These are phyloP conservation scores for Cantharis lateralis DNA, from an alignment of 2,888 invertebrate species.

Conservation along the genomic window DNA sequence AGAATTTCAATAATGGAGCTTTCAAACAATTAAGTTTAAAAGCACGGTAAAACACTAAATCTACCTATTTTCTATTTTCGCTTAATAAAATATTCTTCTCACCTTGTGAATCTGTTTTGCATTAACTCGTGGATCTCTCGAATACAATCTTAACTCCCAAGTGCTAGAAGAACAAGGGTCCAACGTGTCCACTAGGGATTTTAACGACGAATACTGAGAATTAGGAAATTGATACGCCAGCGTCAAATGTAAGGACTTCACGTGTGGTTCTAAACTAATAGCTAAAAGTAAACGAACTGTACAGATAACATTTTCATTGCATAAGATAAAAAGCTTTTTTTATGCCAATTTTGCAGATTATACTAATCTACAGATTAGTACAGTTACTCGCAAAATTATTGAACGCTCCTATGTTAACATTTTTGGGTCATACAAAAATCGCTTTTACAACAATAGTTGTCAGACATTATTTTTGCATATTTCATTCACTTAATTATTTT, in stretches of 20 bases:
- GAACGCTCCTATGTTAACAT: too few relatives aligned
- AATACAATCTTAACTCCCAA: constrained; percentile 89
- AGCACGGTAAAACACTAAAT: neutral
- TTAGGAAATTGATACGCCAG: constrained; percentile 86
- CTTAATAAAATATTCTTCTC: constrained; percentile 4
- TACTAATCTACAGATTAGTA: neutral
- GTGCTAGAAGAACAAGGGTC: constrained; percentile 67
- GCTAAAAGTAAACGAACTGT: constrained; percentile 54
- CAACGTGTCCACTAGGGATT: constrained; percentile 73
- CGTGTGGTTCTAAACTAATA: constrained; percentile 76
- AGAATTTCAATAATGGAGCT: neutral
- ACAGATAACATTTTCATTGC: constrained; percentile 1
- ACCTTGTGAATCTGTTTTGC: constrained; percentile 67
- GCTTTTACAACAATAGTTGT: too few relatives aligned
- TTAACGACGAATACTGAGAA: constrained; percentile 71
- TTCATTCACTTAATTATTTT: too few relatives aligned
- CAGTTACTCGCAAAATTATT: too few relatives aligned
- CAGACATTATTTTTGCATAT: too few relatives aligned
- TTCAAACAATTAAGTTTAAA: neutral
- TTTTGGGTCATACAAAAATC: too few relatives aligned
- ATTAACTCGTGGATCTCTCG: constrained; percentile 77
- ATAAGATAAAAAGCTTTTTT: neutral
- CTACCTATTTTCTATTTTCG: neutral
- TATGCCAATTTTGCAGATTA: neutral
- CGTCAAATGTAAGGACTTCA: constrained; percentile 85